phyloP scores from a whole-genome alignment of 2,113 vertebrate species.

The Anolis sagrei region DNA sequence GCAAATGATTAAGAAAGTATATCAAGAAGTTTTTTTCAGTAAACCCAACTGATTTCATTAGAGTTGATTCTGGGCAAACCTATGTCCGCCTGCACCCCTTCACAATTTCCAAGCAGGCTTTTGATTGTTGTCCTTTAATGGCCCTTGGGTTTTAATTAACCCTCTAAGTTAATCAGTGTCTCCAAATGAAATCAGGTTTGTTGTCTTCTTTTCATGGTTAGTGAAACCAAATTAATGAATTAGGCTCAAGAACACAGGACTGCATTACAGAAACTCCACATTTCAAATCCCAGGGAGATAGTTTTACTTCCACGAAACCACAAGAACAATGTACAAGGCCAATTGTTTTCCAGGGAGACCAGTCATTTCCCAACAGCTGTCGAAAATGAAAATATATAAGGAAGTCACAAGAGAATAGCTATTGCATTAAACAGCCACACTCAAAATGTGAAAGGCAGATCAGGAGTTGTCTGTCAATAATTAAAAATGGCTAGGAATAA shows the following conservation, averaged over 20 bases:
- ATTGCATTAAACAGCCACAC: conserved; percentile 32
- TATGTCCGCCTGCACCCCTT: neutral
- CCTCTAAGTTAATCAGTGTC: neutral
- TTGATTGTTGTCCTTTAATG: neutral
- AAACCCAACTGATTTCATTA: neutral
- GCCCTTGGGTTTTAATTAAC: neutral
- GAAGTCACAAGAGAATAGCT: conserved; percentile 38
- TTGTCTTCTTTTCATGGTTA: neutral
- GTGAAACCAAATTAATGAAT: fast-evolving
- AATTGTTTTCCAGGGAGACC: neutral
- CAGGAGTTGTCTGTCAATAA: neutral
- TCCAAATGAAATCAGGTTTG: neutral
- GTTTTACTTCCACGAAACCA: fast-evolving
- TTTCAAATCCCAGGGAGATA: fast-evolving
- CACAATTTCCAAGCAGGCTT: neutral
- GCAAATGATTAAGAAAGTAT: no score
- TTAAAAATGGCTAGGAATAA: conserved; percentile 11
- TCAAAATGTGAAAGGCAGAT: conserved; percentile 29
- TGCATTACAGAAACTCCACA: neutral
- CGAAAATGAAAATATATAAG: conserved; percentile 21
- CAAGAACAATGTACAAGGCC: neutral
- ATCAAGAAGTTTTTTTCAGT: neutral
- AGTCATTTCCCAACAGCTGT: conserved; percentile 28
- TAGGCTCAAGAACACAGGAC: fast-evolving
- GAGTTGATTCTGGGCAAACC: neutral